Conservation (phyloP, 2,113 vertebrate genomes). For the Anolis sagrei region DNA sequence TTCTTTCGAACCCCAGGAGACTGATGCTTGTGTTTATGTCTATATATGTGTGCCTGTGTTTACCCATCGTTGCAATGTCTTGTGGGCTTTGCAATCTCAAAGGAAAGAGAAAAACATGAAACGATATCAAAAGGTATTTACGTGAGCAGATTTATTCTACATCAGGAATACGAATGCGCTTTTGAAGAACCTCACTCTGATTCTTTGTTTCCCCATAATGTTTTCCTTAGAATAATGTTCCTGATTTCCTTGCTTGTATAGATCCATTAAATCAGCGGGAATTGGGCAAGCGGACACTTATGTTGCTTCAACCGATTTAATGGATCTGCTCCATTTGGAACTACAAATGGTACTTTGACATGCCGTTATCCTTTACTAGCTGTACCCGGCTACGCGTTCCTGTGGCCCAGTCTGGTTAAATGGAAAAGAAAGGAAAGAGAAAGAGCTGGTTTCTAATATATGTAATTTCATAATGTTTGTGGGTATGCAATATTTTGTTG, state of each 20-base stretch:
- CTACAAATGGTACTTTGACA: too few relatives aligned
- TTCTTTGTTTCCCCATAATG: not conserved
- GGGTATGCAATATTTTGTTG: too few relatives aligned
- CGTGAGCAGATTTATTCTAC: not conserved
- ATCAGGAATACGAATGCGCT: not conserved
- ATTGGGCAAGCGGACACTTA: too few relatives aligned
- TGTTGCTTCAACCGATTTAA: too few relatives aligned
- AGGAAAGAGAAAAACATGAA: not conserved
- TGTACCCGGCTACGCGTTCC: too few relatives aligned
- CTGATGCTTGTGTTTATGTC: not conserved
- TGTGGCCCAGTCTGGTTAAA: too few relatives aligned
- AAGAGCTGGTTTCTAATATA: too few relatives aligned
- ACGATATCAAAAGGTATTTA: not conserved
- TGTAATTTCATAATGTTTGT: too few relatives aligned
- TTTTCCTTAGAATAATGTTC: not conserved
- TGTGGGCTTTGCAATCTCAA: not conserved
- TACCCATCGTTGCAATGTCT: not conserved
- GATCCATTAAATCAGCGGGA: accelerated
- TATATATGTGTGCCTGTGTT: not conserved
- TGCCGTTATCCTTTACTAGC: too few relatives aligned
- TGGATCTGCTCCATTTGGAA: too few relatives aligned
- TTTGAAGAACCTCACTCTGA: not conserved
- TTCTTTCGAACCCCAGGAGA: not conserved
- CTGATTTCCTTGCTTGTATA: not conserved
- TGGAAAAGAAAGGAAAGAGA: too few relatives aligned